Base-by-base conservation (phyloP, 1,140 invertebrate species). In the Phymorhynchus buccinoides region DNA sequence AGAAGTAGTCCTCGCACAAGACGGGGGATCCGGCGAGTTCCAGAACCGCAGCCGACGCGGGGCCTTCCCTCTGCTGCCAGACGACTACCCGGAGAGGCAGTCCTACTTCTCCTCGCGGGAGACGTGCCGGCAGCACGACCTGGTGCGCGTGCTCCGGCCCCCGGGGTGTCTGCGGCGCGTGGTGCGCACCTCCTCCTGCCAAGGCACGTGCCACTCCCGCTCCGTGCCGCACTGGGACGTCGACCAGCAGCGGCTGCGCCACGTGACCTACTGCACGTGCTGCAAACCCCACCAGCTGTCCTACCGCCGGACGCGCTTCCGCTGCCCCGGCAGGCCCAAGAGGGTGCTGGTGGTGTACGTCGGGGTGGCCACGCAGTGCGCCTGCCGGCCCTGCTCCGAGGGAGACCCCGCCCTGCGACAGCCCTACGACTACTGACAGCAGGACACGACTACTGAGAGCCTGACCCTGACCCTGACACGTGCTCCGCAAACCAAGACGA, bases 151-250 rank as follows among this genome's bases (percentile, higher is more conserved):
- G 6, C 37, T 85, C 9, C 35, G 62, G 4, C 62, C 62, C 32
- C 80, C 79, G 3, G 87, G 83, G 16, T 88, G 87, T 83, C 32
- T 56, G 16, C 44, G 39, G 3, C 81, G 84, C 48, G 41, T 35
- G 42, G 84, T 86, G 7, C 35, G 75, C 35, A 83, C 82, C 39
- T 48, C 48, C 37, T 79, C 78, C 32, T 88, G 87, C 37, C 12
- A 82, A 27, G 87, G 87, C 22, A 84, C 87, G 39, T 88, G 87
- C 35, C 87, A 86, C 48, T 88, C 87, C n/a, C 78, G 85, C 32
- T 44, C 85, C 9, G 79, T 88, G 48, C 87, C 87, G 41, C 78
- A 88, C 73, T 88, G 87, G 87, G 78, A 83, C 4, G 83, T 80
- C 22, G 82, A 80, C 22, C 73, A 42, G 22, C 85, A 88, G 83